Conservation (phyloP, 1,140 invertebrate species). For the Lamellibrachia luymesi region DNA sequence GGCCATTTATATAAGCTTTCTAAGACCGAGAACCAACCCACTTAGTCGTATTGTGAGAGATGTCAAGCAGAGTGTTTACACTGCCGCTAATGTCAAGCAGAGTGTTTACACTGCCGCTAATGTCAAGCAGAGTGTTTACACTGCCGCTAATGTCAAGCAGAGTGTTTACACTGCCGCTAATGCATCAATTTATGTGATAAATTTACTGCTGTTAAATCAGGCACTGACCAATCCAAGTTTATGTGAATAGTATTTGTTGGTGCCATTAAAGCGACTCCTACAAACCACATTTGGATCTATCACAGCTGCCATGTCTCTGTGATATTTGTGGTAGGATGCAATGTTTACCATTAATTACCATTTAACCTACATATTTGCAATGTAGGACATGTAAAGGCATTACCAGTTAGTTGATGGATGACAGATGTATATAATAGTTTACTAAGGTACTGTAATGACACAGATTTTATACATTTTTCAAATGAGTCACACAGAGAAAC, state of each 20-base stretch:
- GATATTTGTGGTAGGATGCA: neutral
- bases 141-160: neutral
- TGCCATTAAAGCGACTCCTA: neutral
- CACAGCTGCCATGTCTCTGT: neutral
- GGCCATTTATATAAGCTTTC: neutral
- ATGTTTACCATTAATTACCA: neutral
- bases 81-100: too few relatives aligned
- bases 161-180: neutral
- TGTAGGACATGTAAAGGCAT: neutral
- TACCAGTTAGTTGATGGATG: neutral
- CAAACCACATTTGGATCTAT: neutral
- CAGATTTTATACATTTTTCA: neutral
- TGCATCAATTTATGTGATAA: neutral
- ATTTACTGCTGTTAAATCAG: neutral
- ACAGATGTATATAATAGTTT: neutral
- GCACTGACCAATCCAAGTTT: neutral
- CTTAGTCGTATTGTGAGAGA: neutral
- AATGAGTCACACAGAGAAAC: neutral
- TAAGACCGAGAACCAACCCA: neutral
- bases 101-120: neutral
- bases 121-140: neutral
- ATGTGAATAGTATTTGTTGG: neutral
- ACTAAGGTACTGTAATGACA: neutral
- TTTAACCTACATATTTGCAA: neutral
- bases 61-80: neutral